Base-by-base conservation (phyloP, 2,113 vertebrate genomes). In the Channa argus region DNA sequence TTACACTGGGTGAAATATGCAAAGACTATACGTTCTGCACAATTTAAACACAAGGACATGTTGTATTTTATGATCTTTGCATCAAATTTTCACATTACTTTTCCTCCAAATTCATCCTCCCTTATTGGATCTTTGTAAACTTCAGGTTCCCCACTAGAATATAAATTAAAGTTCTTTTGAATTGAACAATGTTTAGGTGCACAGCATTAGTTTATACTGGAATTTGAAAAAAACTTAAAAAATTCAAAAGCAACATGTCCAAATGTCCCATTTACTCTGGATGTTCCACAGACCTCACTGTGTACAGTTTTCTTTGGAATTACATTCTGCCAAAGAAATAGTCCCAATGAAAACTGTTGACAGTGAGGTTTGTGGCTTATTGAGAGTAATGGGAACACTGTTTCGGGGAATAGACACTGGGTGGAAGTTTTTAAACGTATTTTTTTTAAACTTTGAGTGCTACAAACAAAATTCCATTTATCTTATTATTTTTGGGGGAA, bases 241-340 rank as follows among this genome's bases (percentile, higher is more conserved):
- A 66, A 82, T 33, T 62, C 38, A 56, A 41, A 53, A 44, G 24
- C 34, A 14, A 49, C 11, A 7, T 52, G 46, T 74, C 52, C 44
- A 34, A 63, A 71, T 64, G 43, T 63, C 34, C 58, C 24, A 51
- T 50, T 70, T 69, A 11, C 41, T 61, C 37, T 49, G 60, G 39
- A 38, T 69, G 45, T 64, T 59, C 56, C 60, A 44, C 61, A 71
- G 68, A 68, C 58, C 38, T 52, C 44, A 49, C 58, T 43, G 55
- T 74, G 59, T 36, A 47, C 45, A 3, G 75, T 86, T 87, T 86
- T 81, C 58, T 70, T 86, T 86, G 81, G 86, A 84, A n/a, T 59
- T 53, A 5, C 0, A 4, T 56, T 74, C 11, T 50, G 55, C 69
- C 13, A 46, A 65, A 76, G 63, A 74, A 85, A 82, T 60, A 76